These are phyloP conservation scores for Hyperoplus immaculatus DNA, from an alignment of 2,797 vertebrate species.

Conservation along the genomic window DNA sequence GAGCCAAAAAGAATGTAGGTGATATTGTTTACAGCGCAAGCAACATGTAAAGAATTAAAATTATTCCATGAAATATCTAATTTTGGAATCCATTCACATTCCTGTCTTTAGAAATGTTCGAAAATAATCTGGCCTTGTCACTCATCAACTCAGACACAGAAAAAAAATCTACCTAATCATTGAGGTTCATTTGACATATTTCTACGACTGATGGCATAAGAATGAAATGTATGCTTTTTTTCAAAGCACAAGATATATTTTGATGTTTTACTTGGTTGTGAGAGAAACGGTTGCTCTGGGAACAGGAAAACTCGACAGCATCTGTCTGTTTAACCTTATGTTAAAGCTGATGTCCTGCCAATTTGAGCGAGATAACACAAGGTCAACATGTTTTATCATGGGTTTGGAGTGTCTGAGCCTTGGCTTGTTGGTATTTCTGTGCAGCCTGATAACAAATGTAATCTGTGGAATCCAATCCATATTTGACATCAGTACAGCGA, in stretches of 20 bases:
- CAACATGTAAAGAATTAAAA: no score
- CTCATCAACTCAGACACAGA: no score
- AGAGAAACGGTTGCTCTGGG: conserved; percentile 13
- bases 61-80: no score
- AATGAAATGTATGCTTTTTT: neutral
- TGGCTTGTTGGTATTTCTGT: neutral
- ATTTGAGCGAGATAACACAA: conserved; percentile 6
- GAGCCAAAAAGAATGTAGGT: no score
- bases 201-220: neutral
- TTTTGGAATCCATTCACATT: neutral
- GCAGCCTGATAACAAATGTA: neutral
- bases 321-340: neutral
- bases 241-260: neutral
- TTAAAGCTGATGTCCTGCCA: conserved; percentile 24
- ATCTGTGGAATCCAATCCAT: neutral
- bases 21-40: no score
- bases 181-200: neutral
- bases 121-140: no score
- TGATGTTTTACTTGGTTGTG: neutral
- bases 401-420: neutral
- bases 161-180: neutral
- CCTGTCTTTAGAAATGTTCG: neutral
- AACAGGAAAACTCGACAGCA: neutral
- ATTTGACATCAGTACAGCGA: neutral
- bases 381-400: conserved; percentile 1